A percentile compares a stretch with the other conserved stretches of the same genome.
Evolutionary conservation across 2,888 invertebrate species (phyloP).

Genomic region (Troilus luridus): DNA sequence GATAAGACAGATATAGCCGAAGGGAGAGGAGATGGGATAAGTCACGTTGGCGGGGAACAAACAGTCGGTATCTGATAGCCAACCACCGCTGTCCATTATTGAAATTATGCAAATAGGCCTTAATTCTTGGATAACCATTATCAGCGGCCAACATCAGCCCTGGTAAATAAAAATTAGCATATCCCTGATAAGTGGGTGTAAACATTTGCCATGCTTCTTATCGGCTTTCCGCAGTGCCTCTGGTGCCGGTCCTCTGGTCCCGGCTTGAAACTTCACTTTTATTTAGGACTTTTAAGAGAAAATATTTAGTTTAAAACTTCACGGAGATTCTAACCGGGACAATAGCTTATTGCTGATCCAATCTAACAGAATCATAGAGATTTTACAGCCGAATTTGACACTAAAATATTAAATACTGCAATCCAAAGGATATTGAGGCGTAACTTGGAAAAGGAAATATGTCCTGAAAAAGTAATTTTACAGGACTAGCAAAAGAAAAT

Average conservation of each 20-base stretch:
- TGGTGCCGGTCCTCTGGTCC: background rate
- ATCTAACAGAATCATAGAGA: background rate
- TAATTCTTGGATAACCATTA: slow-evolving; percentile 56
- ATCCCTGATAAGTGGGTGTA: slow-evolving; percentile 49
- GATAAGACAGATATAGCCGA: slow-evolving; percentile 42
- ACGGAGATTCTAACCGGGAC: no score
- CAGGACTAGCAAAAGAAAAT: no score
- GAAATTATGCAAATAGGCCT: slow-evolving; percentile 57
- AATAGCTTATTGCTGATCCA: no score
- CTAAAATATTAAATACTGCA: background rate
- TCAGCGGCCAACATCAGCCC: slow-evolving; percentile 47
- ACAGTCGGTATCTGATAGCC: slow-evolving; percentile 16
- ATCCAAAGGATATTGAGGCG: no score
- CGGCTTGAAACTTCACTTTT: background rate
- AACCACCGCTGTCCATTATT: slow-evolving; percentile 51
- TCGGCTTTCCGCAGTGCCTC: background rate
- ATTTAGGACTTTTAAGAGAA: background rate
- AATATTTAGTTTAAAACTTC: background rate
- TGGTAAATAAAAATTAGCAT: slow-evolving; percentile 57
- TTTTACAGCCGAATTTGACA: background rate
- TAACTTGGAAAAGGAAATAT: no score
- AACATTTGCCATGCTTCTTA: slow-evolving; percentile 55
- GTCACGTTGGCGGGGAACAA: slow-evolving; percentile 34
- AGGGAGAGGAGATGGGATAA: slow-evolving; percentile 44
- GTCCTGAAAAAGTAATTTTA: no score